Evolutionary conservation across 2,888 invertebrate genomes (phyloP).

Genomic region (Unio pictorum): DNA sequence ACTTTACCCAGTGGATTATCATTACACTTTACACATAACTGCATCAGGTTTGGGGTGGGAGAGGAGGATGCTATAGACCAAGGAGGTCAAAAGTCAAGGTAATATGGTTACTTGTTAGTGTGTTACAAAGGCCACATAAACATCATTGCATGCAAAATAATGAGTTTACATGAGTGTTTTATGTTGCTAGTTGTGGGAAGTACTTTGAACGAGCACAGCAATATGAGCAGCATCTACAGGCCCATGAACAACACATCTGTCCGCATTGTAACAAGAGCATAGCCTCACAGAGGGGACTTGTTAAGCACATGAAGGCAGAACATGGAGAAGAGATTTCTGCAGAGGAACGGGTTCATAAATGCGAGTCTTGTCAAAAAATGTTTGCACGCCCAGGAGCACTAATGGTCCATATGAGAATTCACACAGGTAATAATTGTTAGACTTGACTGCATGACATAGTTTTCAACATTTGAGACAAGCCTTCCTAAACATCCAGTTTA

Average conservation of each 20-base stretch:
- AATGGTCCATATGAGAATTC: conserved; percentile 43
- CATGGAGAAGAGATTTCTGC: conserved; percentile 9
- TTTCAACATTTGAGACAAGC: background rate
- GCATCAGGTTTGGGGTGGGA: no score
- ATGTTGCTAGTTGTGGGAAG: conserved; percentile 36
- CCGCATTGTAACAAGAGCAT: conserved; percentile 10
- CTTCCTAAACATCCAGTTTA: no score
- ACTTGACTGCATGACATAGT: background rate
- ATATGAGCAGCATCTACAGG: conserved; percentile 57
- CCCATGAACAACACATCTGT: conserved; percentile 19
- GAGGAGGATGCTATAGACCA: no score
- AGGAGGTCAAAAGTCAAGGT: no score
- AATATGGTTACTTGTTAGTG: no score
- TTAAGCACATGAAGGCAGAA: conserved; percentile 1
- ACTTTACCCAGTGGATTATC: no score
- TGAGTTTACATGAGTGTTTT: no score
- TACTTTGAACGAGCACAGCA: conserved; percentile 61
- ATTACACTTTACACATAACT: no score
- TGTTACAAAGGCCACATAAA: no score
- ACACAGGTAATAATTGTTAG: conserved; percentile 41
- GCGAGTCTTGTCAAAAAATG: conserved; percentile 50
- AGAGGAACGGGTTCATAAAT: conserved; percentile 44
- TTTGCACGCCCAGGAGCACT: conserved; percentile 50
- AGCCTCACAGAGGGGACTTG: conserved; percentile 2
- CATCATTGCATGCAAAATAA: no score